A percentile compares a stretch with the other conserved stretches of the same genome.
Conservation (phyloP, 2,888 invertebrate genomes). For the Drosophila affinis region DNA sequence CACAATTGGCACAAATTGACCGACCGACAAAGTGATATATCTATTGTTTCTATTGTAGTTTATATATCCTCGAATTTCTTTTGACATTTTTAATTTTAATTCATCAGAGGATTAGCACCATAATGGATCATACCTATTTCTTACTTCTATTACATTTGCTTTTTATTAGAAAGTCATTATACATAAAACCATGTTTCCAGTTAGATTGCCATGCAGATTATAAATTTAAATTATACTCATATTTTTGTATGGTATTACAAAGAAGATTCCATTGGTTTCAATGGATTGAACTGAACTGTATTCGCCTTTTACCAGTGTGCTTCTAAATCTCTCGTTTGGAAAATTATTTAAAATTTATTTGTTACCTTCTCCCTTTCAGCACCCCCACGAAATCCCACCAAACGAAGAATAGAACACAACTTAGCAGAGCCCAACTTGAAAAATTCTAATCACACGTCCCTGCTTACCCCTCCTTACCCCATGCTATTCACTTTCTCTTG, state of each 20-base stretch:
- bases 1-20: no score
- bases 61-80: background rate
- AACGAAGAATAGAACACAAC: conserved; percentile 49
- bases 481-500: conserved; percentile 56
- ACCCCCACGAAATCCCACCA: conserved; percentile 54
- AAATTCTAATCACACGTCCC: conserved; percentile 23
- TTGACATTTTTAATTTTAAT: background rate
- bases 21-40: no score
- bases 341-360: background rate
- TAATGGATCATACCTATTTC: background rate
- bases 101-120: background rate
- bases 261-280: background rate
- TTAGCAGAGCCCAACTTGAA: conserved; percentile 22
- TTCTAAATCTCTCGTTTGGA: background rate
- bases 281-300: background rate
- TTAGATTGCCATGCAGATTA: background rate
- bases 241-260: background rate
- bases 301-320: background rate
- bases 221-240: background rate
- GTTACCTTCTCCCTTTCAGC: conserved; percentile 37
- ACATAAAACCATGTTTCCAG: background rate
- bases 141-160: background rate
- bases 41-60: no score
- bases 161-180: background rate
- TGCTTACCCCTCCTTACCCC: conserved; percentile 16